Percentiles rank a stretch among this genome's conserved stretches.
Evolutionary conservation across 2,888 invertebrate genomes (phyloP).

Genomic region (Caenorhabditis doughertyi): DNA sequence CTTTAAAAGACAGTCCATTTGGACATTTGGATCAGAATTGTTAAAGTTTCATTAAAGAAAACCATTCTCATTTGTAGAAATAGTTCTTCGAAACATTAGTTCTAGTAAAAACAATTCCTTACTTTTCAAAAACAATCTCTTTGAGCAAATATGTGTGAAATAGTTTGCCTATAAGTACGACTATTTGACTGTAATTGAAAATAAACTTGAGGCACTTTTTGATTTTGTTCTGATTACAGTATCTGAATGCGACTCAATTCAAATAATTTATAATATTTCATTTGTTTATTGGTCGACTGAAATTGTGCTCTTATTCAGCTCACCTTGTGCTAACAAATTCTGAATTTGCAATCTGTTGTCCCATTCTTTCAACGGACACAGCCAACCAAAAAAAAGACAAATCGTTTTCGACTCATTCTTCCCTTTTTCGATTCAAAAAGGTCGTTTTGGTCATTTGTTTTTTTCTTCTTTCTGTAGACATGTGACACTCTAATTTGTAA

Average conservation of each 20-base stretch:
- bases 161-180: too few relatives aligned
- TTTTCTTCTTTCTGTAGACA: background rate
- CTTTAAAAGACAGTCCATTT: too few relatives aligned
- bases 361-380: background rate
- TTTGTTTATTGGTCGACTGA: constrained; percentile 26
- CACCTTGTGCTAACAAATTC: constrained; percentile 29
- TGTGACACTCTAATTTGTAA: constrained; percentile 51
- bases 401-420: constrained; percentile 28
- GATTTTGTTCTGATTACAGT: too few relatives aligned
- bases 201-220: too few relatives aligned
- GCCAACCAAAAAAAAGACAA: constrained; percentile 20
- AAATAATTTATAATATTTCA: background rate
- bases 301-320: constrained; percentile 5
- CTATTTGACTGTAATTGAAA: too few relatives aligned
- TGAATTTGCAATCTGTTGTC: constrained; percentile 51
- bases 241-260: background rate
- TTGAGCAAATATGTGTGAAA: too few relatives aligned
- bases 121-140: too few relatives aligned
- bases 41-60: too few relatives aligned
- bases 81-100: too few relatives aligned
- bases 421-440: constrained; percentile 30
- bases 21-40: too few relatives aligned
- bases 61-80: too few relatives aligned
- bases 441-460: constrained; percentile 32
- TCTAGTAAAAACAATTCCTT: too few relatives aligned